Evolutionary conservation across 2,797 vertebrate species (phyloP), one percentile per base, ranked within the genome.

Genomic region (Steatocranus sp.): DNA sequence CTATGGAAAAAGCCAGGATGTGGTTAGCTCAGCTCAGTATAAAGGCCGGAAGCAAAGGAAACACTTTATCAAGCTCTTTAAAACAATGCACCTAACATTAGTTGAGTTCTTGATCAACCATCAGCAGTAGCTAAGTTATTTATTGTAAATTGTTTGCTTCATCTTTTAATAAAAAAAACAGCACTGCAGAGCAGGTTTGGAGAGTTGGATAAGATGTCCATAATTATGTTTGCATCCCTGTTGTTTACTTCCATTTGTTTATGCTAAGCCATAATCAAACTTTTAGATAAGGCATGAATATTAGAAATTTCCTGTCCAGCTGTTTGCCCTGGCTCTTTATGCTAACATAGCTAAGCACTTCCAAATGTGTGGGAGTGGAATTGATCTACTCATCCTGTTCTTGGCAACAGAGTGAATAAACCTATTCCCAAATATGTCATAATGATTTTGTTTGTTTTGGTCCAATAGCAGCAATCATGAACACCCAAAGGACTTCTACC

Each of bases 401-500:
- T 32, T 32, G 43, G 68, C 43, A 73, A 73, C 15, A 73, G 1
- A 48, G 3, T 32, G 25, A n/a, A 48, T 3, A 32, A 11, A 48
- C 25, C 41, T 48, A 48, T 48, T 30, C 17, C 11, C 10, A 25
- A n/a, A 32, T 48, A 32, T 49, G 43, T 32, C 25, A 48, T 30
- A 27, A 6, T 7, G 25, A 73, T 48, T 30, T 73, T 73, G 27
- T 73, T 73, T 70, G 41, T 46, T 70, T 73, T 73, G 41, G 68
- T 73, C 25, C 5, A 73, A n/a, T 48, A 73, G 9, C 18, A 12
- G 7, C 1, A 46, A 48, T 30, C 49, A 51, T 38, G 18, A 54
- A 10, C 4, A 76, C 25, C 7, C 11, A 17, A 20, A 80, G 17
- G 32, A 76, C 6, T 58, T 53, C 8, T 86, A 97, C 97, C 97